Base-by-base conservation (phyloP, 2,113 vertebrate genomes). In the Pleuronectes platessa region DNA sequence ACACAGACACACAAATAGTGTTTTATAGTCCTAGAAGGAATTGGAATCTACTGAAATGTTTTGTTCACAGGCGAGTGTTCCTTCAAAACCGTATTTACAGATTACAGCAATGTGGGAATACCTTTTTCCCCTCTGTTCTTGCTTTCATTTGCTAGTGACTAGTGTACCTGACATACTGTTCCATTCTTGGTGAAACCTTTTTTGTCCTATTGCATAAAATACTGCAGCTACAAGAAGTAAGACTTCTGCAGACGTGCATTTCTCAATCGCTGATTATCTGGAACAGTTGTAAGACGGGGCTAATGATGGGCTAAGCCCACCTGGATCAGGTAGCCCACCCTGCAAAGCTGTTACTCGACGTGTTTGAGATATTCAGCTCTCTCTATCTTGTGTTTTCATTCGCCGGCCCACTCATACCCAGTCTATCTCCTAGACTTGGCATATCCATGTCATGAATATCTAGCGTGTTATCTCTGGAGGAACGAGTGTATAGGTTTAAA, bases 61-160 rank as follows among this genome's bases (percentile, higher is more conserved):
- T 71, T 64, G 6, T 65, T 68, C 56, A 35, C 26, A 26, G 69
- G 15, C 40, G 80, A 77, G 66, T 77, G 65, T 75, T 84, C 82
- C 76, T 81, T 78, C 56, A 82, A 78, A 76, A 72, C 58, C 77
- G n/a, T 78, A 66, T 86, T 82, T 86, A 72, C 67, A 83, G 68
- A 77, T 45, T 53, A 58, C 21, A 61, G 47, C 66, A 84, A 42
- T 63, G 58, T 84, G 82, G 74, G 81, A 84, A 83, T 83, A 78
- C 56, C 53, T 20, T 2, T 31, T 23, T n/a, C 51, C 2, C 6
- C 15, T 4, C 37, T 65, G 11, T 11, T 54, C 24, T 37, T 59
- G 11, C 27, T 84, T 79, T 74, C 61, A 79, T 58, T 53, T 77
- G 10, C 51, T 58, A 53, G n/a, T 56, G 37, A 69, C 27, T 61